Evolutionary conservation across 2,113 vertebrate species (phyloP), one percentile per base, ranked within the genome.

Genomic region (Xerus inauris): DNA sequence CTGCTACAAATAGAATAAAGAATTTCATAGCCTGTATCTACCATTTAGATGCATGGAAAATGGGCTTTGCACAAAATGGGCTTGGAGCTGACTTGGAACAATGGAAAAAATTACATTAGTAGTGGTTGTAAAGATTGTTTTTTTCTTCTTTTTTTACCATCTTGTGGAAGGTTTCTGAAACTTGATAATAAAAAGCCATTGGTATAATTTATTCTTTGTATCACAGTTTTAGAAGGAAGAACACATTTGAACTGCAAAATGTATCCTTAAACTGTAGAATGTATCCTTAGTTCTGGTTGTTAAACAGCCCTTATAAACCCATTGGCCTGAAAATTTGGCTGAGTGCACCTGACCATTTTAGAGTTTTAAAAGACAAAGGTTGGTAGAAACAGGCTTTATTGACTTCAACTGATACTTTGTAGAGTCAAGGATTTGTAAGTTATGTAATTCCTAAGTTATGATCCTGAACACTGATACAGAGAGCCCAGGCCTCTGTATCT

Each of bases 31-130:
- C 99, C 98, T 99, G 98, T 99, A 98, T 99, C 98, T 99, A 98
- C 99, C 98, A 98, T 98, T 98, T 99, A 99, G 99, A 98, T 99
- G 99, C 99, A 99, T 99, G 99, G 99, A 98, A 98, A 98, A 98
- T 97, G 98, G 98, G 98, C 98, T 98, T 98, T 98, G 98, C 98
- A 98, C 98, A 98, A 97, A 97, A 83, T 97, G 98, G 98, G 98
- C 98, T 98, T 98, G 98, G 98, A 98, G 98, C 98, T 97, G 98
- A 98, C 97, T 97, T 98, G 98, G 98, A 98, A 98, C 98, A 98
- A 98, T 98, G 98, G 98, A 96, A 98, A 93, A 95, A 97, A 97
- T 81, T 96, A 96, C 98, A 98, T 97, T 98, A 98, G 97, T 98
- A 98, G 97, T 98, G 98, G 97, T 98, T 98, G 98, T 98, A 98